phyloP scores from a whole-genome alignment of 2,113 vertebrate species.

The Gulo gulo region DNA sequence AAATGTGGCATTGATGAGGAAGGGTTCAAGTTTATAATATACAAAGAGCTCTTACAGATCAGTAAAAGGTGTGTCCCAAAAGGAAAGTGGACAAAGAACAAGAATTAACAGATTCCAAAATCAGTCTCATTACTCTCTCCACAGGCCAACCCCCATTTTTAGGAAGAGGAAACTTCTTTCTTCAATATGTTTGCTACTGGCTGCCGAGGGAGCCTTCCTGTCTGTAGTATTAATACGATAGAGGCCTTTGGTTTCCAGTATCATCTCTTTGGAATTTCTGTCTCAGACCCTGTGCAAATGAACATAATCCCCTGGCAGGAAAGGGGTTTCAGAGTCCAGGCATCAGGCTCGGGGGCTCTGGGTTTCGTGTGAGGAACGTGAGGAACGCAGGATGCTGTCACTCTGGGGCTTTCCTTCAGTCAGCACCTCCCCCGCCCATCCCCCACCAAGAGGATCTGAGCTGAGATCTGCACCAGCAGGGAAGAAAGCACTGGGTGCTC shows the following conservation, averaged over 20 bases:
- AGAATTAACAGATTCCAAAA: background rate
- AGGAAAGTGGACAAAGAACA: background rate
- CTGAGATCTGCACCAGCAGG: background rate
- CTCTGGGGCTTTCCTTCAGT: background rate
- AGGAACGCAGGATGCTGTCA: conserved; percentile 55
- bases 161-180: conserved; percentile 50
- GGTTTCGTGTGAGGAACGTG: conserved; percentile 62
- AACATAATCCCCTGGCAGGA: conserved; percentile 73
- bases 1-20: background rate
- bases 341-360: conserved; percentile 55
- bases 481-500: background rate
- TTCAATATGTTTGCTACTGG: conserved; percentile 65
- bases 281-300: conserved; percentile 76
- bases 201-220: conserved; percentile 74
- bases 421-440: fast-evolving
- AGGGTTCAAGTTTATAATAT: background rate
- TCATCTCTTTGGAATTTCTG: conserved; percentile 75
- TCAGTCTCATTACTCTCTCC: background rate
- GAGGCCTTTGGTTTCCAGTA: conserved; percentile 73
- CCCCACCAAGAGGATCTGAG: background rate
- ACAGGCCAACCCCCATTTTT: background rate
- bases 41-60: background rate
- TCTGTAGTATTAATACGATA: conserved; percentile 77
- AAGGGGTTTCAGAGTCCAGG: conserved; percentile 68
- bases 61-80: background rate